A percentile compares a stretch with the other conserved stretches of the same genome.
These are phyloP conservation scores for Drosophila quinaria DNA, from an alignment of 2,888 invertebrate species.

Conservation along the genomic window DNA sequence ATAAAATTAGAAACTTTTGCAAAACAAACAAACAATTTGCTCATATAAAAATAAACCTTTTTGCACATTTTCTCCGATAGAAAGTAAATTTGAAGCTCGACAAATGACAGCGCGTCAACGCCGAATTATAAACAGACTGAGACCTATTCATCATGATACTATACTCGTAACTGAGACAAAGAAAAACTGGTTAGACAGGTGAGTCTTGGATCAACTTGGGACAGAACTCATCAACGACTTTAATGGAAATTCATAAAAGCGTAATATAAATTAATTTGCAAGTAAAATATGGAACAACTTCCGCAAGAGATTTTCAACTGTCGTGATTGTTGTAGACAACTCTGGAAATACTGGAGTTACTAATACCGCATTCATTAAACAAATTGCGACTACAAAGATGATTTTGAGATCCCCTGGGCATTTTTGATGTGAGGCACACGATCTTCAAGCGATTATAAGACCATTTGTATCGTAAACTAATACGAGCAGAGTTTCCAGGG, in stretches of 20 bases:
- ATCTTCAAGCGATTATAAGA: slow-evolving; percentile 18
- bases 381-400: slow-evolving; percentile 26
- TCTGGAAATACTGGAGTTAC: slow-evolving; percentile 19
- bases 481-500: neutral
- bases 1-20: slow-evolving; percentile 65
- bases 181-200: slow-evolving; percentile 47
- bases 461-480: slow-evolving; percentile 4
- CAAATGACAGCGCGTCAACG: slow-evolving; percentile 57
- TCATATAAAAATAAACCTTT: slow-evolving; percentile 37
- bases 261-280: slow-evolving; percentile 18
- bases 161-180: slow-evolving; percentile 3
- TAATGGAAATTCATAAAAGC: slow-evolving; percentile 25
- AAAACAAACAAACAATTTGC: slow-evolving; percentile 58
- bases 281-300: slow-evolving; percentile 37
- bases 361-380: slow-evolving; percentile 37
- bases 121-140: slow-evolving; percentile 54
- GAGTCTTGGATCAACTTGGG: slow-evolving; percentile 11
- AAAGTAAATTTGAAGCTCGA: slow-evolving; percentile 61
- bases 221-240: slow-evolving; percentile 33
- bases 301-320: slow-evolving; percentile 26
- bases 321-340: slow-evolving; percentile 8
- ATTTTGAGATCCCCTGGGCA: slow-evolving; percentile 7
- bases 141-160: slow-evolving; percentile 46
- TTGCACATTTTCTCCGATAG: slow-evolving; percentile 60
- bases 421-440: slow-evolving; percentile 24